Evolutionary conservation across 23 tunicate species (phyloP).

Genomic region (Clavelina lepadiformis): DNA sequence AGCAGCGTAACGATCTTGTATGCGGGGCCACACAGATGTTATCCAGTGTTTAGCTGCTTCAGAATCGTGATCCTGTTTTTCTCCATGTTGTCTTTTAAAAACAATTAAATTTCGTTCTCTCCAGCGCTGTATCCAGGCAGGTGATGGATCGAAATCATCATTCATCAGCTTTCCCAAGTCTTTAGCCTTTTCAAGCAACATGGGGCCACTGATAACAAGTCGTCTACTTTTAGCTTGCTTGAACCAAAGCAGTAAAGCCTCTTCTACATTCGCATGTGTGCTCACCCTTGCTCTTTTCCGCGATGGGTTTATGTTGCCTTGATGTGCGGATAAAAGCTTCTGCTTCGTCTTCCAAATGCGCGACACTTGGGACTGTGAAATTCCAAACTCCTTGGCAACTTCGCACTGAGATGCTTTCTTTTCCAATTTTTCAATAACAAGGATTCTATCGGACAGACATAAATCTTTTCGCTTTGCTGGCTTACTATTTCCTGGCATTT

Average conservation of each 20-base stretch:
- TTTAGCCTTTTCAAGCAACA: slow-evolving; percentile 33
- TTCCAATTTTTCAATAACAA: slow-evolving; percentile 2
- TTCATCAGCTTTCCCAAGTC: slow-evolving; percentile 16
- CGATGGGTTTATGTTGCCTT: slow-evolving; percentile 11
- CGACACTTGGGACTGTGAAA: slow-evolving; percentile 30
- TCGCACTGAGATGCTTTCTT: slow-evolving; percentile 4
- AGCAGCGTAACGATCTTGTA: slow-evolving; percentile 14
- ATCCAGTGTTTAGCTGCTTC: slow-evolving; percentile 19
- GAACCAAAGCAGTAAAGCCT: slow-evolving; percentile 20
- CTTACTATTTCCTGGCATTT: too few species aligned
- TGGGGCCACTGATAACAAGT: slow-evolving; percentile 17
- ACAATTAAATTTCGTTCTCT: slow-evolving; percentile 14
- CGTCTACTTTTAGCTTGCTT: slow-evolving; percentile 30
- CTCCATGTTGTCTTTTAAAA: slow-evolving; percentile 12
- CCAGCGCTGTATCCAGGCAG: slow-evolving; percentile 15
- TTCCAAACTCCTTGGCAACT: slow-evolving; percentile 25
- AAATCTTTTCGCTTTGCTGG: slow-evolving; percentile 22
- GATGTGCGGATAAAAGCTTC: slow-evolving; percentile 4
- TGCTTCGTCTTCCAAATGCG: slow-evolving; percentile 4
- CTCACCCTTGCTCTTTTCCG: slow-evolving; percentile 12
- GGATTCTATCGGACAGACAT: slow-evolving; percentile 5
- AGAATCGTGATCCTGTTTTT: slow-evolving; percentile 13
- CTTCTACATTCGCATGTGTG: slow-evolving; percentile 10
- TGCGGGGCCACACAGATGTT: slow-evolving; percentile 16
- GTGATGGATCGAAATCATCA: slow-evolving; percentile 21